A percentile compares a stretch with the other conserved stretches of the same genome.
phyloP scores from a whole-genome alignment of 1,140 invertebrate genomes.

The Sinella curviseta region DNA sequence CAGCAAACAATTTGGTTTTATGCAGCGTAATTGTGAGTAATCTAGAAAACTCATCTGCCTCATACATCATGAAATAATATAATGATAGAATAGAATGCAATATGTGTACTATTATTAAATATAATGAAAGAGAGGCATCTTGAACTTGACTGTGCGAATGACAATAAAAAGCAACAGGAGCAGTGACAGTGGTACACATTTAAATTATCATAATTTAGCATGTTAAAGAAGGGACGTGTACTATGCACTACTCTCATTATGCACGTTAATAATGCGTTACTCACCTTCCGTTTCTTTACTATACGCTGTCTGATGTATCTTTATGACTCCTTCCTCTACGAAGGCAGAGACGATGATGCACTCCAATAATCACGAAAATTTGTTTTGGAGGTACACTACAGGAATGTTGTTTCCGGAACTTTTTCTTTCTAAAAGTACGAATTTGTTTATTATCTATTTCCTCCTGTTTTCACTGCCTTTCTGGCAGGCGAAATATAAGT shows the following conservation, averaged over 20 bases:
- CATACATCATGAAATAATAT: neutral
- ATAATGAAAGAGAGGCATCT: neutral
- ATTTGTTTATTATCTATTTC: too few relatives aligned
- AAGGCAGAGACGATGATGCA: neutral
- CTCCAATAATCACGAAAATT: constrained; percentile 21
- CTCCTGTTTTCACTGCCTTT: neutral
- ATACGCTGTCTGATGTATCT: neutral
- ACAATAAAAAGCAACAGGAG: neutral
- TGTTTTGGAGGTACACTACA: too few relatives aligned
- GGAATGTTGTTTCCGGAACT: too few relatives aligned
- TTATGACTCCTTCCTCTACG: neutral
- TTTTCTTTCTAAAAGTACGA: too few relatives aligned
- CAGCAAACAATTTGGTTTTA: neutral
- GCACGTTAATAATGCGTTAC: neutral
- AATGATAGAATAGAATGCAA: neutral
- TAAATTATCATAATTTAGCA: too few relatives aligned
- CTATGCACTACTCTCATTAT: neutral
- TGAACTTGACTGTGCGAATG: neutral
- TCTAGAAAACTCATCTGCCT: neutral
- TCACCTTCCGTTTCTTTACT: constrained; percentile 13
- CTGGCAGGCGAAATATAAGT: neutral
- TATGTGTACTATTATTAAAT: neutral
- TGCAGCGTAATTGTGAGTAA: too few relatives aligned
- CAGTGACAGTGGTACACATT: neutral
- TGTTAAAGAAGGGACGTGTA: too few relatives aligned